A percentile compares a stretch with the other conserved stretches of the same genome.
phyloP scores from a whole-genome alignment of 2,888 invertebrate genomes.

The Saturnia pavonia region DNA sequence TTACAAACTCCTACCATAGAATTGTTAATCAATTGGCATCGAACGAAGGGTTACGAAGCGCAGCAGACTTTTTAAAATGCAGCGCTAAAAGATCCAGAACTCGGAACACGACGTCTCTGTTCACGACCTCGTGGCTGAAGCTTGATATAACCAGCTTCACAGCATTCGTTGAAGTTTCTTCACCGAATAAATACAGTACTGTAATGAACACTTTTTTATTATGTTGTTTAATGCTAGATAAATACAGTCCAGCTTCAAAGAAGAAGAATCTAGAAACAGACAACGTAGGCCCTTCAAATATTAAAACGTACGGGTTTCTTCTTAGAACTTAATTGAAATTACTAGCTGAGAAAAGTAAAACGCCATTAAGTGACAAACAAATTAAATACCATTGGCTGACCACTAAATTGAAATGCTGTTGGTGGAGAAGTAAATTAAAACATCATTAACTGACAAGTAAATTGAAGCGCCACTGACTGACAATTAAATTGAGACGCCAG shows the following conservation, averaged over 20 bases:
- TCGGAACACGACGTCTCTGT: conserved; percentile 56
- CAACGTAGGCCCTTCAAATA: background rate
- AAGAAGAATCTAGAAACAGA: background rate
- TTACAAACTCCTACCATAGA: background rate
- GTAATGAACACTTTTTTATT: conserved; percentile 16
- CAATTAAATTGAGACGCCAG: background rate
- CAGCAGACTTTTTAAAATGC: conserved; percentile 62
- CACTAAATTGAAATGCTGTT: too few species aligned
- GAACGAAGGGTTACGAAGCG: conserved; percentile 52
- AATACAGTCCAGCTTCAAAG: too few species aligned
- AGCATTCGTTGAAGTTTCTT: conserved; percentile 44
- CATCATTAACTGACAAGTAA: too few species aligned
- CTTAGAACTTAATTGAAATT: too few species aligned
- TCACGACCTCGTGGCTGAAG: conserved; percentile 50
- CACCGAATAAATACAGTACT: conserved; percentile 59
- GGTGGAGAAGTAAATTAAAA: too few species aligned
- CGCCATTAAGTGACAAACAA: too few species aligned
- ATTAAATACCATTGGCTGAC: too few species aligned
- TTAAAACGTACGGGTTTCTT: background rate
- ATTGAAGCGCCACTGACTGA: background rate
- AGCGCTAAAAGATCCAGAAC: conserved; percentile 55
- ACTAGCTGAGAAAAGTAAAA: too few species aligned
- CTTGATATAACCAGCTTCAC: conserved; percentile 48
- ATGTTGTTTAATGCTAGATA: background rate
- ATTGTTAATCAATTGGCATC: conserved; percentile 46